A percentile compares a stretch with the other conserved stretches of the same genome.
These are phyloP conservation scores for Urechis unicinctus DNA, from an alignment of 2,888 invertebrate genomes.

Conservation along the genomic window DNA sequence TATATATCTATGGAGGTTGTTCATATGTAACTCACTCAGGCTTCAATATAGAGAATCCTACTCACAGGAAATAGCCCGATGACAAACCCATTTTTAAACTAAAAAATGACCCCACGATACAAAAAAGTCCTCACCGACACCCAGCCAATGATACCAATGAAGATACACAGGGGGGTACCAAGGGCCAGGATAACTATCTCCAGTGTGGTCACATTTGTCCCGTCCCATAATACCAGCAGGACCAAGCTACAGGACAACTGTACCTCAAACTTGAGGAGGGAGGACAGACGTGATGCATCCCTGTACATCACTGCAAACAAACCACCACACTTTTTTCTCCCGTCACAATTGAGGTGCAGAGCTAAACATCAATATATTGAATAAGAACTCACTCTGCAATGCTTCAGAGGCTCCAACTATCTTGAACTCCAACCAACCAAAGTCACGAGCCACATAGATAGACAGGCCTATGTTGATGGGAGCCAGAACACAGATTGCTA, in stretches of 20 bases:
- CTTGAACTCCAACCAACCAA: slow-evolving; percentile 40
- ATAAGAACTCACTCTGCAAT: slow-evolving; percentile 31
- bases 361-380: not conserved
- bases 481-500: slow-evolving; percentile 29
- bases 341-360: not conserved
- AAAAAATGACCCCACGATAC: too few relatives aligned
- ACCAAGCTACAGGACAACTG: slow-evolving; percentile 34
- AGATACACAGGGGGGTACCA: not conserved
- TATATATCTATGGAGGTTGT: too few relatives aligned
- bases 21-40: too few relatives aligned
- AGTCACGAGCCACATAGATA: slow-evolving; percentile 28
- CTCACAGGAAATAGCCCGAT: too few relatives aligned
- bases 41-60: too few relatives aligned
- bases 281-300: slow-evolving; percentile 39
- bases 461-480: slow-evolving; percentile 35
- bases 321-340: not conserved
- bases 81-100: too few relatives aligned
- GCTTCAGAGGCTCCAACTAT: slow-evolving; percentile 39
- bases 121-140: not conserved
- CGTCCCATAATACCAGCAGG: slow-evolving; percentile 32
- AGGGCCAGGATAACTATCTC: slow-evolving; percentile 10
- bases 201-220: slow-evolving; percentile 20
- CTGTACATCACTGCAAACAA: slow-evolving; percentile 37
- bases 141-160: not conserved
- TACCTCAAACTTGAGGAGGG: slow-evolving; percentile 43